A percentile compares a stretch with the other conserved stretches of the same genome.
Evolutionary conservation across 2,797 vertebrate genomes (phyloP).

Genomic region (Anguilla pacifica): DNA sequence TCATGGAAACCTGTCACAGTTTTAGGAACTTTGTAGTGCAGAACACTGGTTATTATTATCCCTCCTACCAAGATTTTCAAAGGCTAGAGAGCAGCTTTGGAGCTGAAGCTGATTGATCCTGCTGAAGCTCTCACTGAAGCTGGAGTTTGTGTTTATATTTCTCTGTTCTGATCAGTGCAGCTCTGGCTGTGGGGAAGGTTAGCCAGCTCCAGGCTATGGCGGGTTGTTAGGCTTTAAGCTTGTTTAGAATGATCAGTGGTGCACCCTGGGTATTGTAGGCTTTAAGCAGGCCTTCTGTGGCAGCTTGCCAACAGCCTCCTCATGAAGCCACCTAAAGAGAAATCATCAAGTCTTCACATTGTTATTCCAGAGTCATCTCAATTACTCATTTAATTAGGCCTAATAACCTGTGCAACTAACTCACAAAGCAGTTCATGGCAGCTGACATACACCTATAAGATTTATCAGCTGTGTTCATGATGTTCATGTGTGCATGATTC

Average conservation of each 20-base stretch:
- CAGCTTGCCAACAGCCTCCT: neutral
- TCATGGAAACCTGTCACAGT: conserved; percentile 44
- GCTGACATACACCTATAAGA: too few relatives aligned
- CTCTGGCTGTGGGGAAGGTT: neutral
- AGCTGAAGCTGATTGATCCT: neutral
- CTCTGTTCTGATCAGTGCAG: neutral
- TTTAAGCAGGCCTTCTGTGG: neutral
- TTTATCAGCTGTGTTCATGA: too few relatives aligned
- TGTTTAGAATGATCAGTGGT: neutral
- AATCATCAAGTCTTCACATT: neutral
- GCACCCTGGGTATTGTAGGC: neutral
- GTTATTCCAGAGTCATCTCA: neutral
- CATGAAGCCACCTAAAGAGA: neutral
- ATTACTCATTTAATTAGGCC: neutral
- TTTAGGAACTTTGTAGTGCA: neutral
- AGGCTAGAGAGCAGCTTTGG: neutral
- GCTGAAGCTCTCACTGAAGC: neutral
- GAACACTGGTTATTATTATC: conserved; percentile 14
- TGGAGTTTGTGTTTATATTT: neutral
- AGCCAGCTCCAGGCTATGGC: too few relatives aligned
- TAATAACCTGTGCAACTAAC: neutral
- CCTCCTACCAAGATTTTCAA: neutral
- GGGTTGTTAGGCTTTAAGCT: neutral
- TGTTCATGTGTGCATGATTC: too few relatives aligned
- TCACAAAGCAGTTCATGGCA: too few relatives aligned